Percentiles rank a stretch among this genome's conserved stretches.
Conservation (phyloP, 2,888 invertebrate genomes). For the Augiades crinisus region DNA sequence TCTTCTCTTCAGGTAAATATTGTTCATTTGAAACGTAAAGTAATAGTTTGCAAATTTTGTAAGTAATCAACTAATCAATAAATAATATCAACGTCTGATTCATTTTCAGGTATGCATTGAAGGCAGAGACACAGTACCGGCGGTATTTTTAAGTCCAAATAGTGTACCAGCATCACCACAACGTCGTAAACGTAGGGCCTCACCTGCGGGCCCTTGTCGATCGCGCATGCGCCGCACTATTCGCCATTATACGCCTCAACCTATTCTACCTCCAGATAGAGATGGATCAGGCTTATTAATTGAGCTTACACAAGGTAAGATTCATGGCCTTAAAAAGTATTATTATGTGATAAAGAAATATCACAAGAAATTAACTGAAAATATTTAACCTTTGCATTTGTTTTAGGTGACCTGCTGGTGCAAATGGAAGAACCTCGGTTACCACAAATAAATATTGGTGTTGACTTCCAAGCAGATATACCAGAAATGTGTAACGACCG, state of each 20-base stretch:
- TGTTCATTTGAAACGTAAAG: no score
- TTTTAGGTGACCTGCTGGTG: constrained; percentile 53
- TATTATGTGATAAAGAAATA: background rate
- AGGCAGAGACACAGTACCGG: constrained; percentile 86
- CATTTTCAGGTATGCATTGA: constrained; percentile 67
- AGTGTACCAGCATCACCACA: constrained; percentile 86
- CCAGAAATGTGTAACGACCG: constrained; percentile 80
- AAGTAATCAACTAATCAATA: no score
- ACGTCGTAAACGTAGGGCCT: constrained; percentile 83
- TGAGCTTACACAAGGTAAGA: constrained; percentile 62
- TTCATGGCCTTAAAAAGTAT: background rate
- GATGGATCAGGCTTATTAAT: constrained; percentile 93
- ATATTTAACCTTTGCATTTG: constrained; percentile 21
- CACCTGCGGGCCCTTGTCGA: constrained; percentile 80
- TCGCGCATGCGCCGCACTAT: constrained; percentile 74
- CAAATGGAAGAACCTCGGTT: constrained; percentile 69
- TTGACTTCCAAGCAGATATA: constrained; percentile 92
- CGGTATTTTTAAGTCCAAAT: constrained; percentile 89
- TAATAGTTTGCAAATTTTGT: no score
- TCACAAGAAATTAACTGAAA: background rate
- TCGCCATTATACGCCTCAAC: constrained; percentile 93
- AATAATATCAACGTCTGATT: no score
- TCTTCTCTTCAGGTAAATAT: constrained; percentile 69
- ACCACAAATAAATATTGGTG: constrained; percentile 93
- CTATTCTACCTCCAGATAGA: constrained; percentile 95